phyloP scores from a whole-genome alignment of 2,113 vertebrate genomes.

The Urocitellus parryii region DNA sequence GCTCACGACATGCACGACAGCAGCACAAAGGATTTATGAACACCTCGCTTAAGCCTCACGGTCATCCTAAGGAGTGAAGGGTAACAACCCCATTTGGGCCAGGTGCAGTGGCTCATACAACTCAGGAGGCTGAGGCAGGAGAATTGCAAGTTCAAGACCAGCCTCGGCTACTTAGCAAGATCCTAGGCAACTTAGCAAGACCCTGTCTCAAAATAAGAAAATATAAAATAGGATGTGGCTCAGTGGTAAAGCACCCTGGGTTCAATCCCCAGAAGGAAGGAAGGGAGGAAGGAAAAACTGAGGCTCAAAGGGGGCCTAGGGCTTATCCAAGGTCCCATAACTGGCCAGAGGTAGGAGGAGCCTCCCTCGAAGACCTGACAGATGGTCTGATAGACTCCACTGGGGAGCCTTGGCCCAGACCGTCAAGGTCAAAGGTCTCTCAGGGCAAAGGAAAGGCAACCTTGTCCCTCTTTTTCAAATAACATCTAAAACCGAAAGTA shows the following conservation, averaged over 20 bases:
- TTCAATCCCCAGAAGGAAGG: too few relatives aligned
- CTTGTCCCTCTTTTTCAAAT: background rate
- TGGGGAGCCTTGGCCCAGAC: background rate
- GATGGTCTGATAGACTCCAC: background rate
- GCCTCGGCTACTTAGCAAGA: too few relatives aligned
- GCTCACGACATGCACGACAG: background rate
- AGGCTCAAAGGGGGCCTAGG: background rate
- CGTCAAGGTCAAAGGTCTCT: background rate
- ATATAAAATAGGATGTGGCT: too few relatives aligned
- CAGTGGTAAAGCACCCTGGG: too few relatives aligned
- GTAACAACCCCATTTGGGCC: background rate
- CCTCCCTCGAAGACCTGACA: rapidly evolving
- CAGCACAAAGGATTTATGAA: background rate
- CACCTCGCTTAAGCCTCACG: background rate
- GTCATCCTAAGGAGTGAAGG: background rate
- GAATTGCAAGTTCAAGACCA: too few relatives aligned
- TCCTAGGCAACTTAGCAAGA: too few relatives aligned
- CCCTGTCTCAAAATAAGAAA: too few relatives aligned
- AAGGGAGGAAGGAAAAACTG: background rate
- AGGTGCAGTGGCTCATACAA: too few relatives aligned
- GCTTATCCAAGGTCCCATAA: background rate
- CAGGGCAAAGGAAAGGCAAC: background rate
- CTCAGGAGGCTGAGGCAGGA: too few relatives aligned
- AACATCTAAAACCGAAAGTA: background rate
- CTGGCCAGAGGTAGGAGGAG: background rate